These are phyloP conservation scores for Heliconius ethilla DNA, from an alignment of 2,888 invertebrate genomes.

Conservation along the genomic window DNA sequence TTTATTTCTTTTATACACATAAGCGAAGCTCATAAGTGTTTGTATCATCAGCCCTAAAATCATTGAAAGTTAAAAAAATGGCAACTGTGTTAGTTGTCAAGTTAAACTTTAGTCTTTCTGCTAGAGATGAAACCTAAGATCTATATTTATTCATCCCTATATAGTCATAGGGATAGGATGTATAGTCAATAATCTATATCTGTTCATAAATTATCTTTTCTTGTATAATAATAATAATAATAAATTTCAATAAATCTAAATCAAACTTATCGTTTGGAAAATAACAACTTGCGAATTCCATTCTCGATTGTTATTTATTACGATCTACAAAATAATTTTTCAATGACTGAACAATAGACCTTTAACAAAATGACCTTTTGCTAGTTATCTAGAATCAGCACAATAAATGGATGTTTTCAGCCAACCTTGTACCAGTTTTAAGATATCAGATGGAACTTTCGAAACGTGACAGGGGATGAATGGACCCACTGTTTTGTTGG, in stretches of 20 bases:
- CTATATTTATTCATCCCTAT: background rate
- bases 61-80: background rate
- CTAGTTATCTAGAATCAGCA: conserved; percentile 34
- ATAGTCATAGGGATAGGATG: no score
- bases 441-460: conserved; percentile 49
- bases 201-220: background rate
- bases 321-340: conserved; percentile 12
- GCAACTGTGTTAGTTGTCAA: no score
- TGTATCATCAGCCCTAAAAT: background rate
- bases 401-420: conserved; percentile 37
- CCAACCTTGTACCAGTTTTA: conserved; percentile 41
- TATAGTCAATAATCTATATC: background rate
- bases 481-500: conserved; percentile 52
- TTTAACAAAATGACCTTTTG: conserved; percentile 31
- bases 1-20: background rate
- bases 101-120: background rate
- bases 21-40: background rate
- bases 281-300: background rate
- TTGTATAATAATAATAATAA: background rate
- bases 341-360: conserved; percentile 27
- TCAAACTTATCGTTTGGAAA: background rate
- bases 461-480: conserved; percentile 70
- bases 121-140: background rate
- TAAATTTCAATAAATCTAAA: background rate
- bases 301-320: conserved; percentile 21